Evolutionary conservation across 2,888 invertebrate species (phyloP), one percentile per base, ranked within the genome.

Genomic region (Torymus auratus): DNA sequence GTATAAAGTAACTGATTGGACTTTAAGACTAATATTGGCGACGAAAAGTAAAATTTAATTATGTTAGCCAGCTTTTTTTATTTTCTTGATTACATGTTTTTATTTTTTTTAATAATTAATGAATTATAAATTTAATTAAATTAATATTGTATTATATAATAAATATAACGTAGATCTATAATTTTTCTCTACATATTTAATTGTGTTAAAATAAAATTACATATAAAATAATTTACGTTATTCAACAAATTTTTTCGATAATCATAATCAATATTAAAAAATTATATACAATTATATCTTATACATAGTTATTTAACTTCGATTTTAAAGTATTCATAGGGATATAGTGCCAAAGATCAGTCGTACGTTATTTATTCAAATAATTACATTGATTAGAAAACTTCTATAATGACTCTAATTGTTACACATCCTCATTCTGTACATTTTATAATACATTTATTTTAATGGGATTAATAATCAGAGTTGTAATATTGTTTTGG

Each of bases 241-340:
- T 20, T 74, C 58, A 58, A 74, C 58, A 56, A 67, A 41, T 20
- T 58, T 64, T 74, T 50, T 52, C 28, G 23, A 52, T 70, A 70
- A 15, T 20, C 20, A n/a, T n/a, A 20, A 20, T 12, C 14, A 61
- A 53, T 69, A 69, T 67, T 67, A 15, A 68, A 68, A 68, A 68
- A 60, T 75, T 75, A 75, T 75, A 68, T 75, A 75, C 75, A 75
- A 53, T n/a, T n/a, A 53, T 72, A 65, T 13, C 41, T 53, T 64
- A 53, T 60, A 52, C 23, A 72, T 53, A 62, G 62, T 64, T 73
- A 73, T 12, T 65, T 20, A 17, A 20, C 41, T 14, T 67, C 5
- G n/a, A 20, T 58, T 67, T 67, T 12, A 20, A 74, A 15, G 5
- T 58, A 67, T 74, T 67, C 20, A 52, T 56, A 41, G 52, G 17